These are phyloP conservation scores for Conomelus anceps DNA, from an alignment of 2,888 invertebrate genomes.

Conservation along the genomic window DNA sequence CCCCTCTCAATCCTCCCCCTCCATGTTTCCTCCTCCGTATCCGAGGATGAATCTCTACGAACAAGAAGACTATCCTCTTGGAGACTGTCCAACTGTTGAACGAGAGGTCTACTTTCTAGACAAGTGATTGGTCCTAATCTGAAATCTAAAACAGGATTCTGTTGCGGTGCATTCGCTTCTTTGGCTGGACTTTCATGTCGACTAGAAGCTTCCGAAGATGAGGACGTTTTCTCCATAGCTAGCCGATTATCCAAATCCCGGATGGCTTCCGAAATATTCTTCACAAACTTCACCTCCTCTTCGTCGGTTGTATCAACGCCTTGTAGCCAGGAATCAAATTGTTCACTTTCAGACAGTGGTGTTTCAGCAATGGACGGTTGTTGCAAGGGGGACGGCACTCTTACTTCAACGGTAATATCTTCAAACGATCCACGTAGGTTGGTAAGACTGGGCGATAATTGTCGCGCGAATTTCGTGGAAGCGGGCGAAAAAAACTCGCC, in stretches of 20 bases:
- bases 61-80: constrained; percentile 38
- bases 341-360: constrained; percentile 33
- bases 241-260: constrained; percentile 57
- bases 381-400: neutral
- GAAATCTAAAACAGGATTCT: constrained; percentile 39
- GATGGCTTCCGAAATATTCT: constrained; percentile 56
- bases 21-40: constrained; percentile 59
- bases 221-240: constrained; percentile 49
- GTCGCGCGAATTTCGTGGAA: constrained; percentile 15
- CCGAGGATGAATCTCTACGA: constrained; percentile 47
- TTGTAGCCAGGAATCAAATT: constrained; percentile 54
- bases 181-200: constrained; percentile 51
- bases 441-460: constrained; percentile 43
- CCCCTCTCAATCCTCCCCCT: constrained; percentile 50
- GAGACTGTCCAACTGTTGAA: constrained; percentile 24
- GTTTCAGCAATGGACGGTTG: neutral
- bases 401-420: constrained; percentile 41
- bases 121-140: constrained; percentile 38
- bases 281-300: constrained; percentile 54
- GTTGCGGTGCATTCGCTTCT: constrained; percentile 33
- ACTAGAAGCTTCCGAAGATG: constrained; percentile 45
- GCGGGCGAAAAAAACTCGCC: constrained; percentile 34
- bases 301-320: constrained; percentile 53
- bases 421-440: constrained; percentile 66
- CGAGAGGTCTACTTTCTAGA: neutral